Base-by-base conservation (phyloP, 2,113 vertebrate genomes). In the Toxotes jaculatrix region DNA sequence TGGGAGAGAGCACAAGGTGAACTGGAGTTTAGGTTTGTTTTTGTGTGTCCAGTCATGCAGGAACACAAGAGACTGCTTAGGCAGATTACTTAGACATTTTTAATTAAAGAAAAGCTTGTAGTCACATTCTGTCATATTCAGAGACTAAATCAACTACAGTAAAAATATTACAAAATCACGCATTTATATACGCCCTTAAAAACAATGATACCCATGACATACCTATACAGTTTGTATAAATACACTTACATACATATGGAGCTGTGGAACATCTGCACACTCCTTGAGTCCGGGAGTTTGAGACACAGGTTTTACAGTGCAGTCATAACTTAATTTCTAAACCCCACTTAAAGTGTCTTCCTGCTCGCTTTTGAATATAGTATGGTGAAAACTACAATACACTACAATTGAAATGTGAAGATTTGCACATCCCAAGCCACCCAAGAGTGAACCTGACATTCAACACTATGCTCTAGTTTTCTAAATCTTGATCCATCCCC, bases 1-100 rank as follows among this genome's bases (percentile, higher is more conserved):
- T 55, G 45, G 59, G 38, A 42, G 31, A 59, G 82, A 61, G 77
- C 63, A 74, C 38, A 61, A 62, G 85, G 80, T 82, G 64, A 88
- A 73, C 63, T 16, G 32, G 68, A 85, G 31, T 77, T 84, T 42
- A 78, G 65, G 57, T 73, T 73, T 74, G 55, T 75, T 67, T 82
- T 67, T 56, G 47, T 56, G 47, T 79, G 43, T 77, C 77, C 43
- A 77, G 53, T 83, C 67, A 77, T 74, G 72, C 67, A 40, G 60
- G 27, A 71, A 5, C 14, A 73, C 34, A 38, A 17, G 7, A 45
- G 23, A 74, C 51, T 77, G 62, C 14, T 65, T 11, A 36, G 43
- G 70, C 32, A 19, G 27, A 81, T 63, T 53, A 69, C 11, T 38
- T 3, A n/a, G 8, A 36, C 14, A 51, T 55, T 55, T 67, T 27